Conservation (phyloP, 1,140 invertebrate species). For the Hylaeus anthracinus region DNA sequence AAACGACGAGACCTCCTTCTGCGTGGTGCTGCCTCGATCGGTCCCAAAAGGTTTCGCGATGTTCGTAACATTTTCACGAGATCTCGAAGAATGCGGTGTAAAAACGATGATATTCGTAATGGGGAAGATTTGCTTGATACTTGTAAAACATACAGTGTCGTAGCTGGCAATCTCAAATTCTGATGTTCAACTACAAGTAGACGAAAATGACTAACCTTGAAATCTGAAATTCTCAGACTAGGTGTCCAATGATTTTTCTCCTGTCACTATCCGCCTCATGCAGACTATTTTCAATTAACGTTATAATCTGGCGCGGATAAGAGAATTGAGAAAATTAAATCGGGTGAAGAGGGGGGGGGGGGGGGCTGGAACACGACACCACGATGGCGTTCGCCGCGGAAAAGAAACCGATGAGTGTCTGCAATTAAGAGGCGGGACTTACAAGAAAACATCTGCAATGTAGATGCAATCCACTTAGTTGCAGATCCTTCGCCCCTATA, state of each 20-base stretch:
- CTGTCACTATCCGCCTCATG: not conserved
- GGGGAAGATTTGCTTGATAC: no score
- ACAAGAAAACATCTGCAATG: slow-evolving; percentile 43
- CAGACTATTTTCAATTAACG: slow-evolving; percentile 7
- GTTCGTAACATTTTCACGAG: no score
- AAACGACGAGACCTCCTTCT: not conserved
- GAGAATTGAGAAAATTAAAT: slow-evolving; percentile 14
- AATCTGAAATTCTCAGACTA: no score
- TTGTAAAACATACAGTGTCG: not conserved
- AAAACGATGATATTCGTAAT: no score
- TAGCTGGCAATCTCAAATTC: no score
- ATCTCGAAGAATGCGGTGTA: no score
- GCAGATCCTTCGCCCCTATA: not conserved
- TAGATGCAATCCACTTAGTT: slow-evolving; percentile 43
- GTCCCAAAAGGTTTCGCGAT: not conserved
- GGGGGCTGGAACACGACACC: not conserved
- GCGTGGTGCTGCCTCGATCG: not conserved
- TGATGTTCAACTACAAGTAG: no score
- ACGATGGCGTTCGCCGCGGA: not conserved
- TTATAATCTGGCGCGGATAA: not conserved
- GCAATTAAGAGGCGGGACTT: slow-evolving; percentile 44
- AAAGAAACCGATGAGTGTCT: slow-evolving; percentile 32
- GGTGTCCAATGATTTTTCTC: no score
- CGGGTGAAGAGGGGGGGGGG: no score
- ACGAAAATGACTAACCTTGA: no score